Conservation (phyloP, 2,113 vertebrate species). For the Numenius arquata region DNA sequence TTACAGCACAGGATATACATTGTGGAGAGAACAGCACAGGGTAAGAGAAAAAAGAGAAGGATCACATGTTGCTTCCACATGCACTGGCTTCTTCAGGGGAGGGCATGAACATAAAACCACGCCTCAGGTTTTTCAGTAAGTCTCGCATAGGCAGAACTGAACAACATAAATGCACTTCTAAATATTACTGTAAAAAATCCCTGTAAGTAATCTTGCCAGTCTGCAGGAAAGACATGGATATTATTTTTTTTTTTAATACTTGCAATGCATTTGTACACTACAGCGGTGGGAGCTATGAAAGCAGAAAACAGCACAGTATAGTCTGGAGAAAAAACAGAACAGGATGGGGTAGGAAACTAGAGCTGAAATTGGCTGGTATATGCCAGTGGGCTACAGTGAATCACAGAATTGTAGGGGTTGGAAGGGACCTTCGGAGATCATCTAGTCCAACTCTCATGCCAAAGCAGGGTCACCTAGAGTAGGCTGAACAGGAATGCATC, state of each 20-base stretch:
- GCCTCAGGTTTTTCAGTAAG: background rate
- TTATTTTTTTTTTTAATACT: background rate
- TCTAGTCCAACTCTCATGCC: too few relatives aligned
- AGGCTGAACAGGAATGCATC: too few relatives aligned
- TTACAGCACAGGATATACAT: background rate
- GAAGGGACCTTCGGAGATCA: too few relatives aligned
- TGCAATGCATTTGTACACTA: background rate
- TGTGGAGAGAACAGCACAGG: background rate
- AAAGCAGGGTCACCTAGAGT: background rate
- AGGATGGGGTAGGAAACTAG: background rate
- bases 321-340: background rate
- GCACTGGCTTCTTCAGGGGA: background rate
- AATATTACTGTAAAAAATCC: background rate
- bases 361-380: background rate
- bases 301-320: background rate
- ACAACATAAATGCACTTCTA: background rate
- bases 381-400: background rate
- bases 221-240: background rate
- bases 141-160: background rate
- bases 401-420: background rate
- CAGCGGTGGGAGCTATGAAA: background rate
- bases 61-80: background rate
- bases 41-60: background rate
- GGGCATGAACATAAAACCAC: background rate
- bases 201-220: background rate